Conservation (phyloP, 2,113 vertebrate species). For the Heterocephalus glaber region DNA sequence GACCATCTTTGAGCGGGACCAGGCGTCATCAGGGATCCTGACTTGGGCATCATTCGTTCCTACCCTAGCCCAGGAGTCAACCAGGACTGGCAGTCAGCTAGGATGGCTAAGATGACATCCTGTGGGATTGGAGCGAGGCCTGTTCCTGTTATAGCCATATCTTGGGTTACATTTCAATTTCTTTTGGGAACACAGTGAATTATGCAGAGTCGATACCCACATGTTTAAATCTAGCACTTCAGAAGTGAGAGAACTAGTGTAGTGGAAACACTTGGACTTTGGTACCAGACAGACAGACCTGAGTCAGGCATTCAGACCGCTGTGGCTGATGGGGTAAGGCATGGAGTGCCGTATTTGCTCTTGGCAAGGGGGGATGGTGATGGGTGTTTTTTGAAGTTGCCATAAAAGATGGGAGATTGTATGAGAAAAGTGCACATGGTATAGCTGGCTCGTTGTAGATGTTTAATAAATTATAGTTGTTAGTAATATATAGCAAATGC, state of each 20-base stretch:
- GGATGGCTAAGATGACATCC: not conserved
- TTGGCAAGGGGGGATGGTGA: not conserved
- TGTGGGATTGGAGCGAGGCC: not conserved
- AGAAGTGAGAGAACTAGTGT: not conserved
- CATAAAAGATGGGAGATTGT: not conserved
- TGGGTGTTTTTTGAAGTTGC: not conserved
- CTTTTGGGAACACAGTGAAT: not conserved
- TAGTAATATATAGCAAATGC: not conserved
- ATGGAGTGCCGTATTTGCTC: not conserved
- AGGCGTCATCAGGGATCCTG: not conserved
- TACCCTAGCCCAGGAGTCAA: not conserved
- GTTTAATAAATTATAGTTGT: not conserved
- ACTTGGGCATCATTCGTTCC: not conserved
- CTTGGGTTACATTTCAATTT: not conserved
- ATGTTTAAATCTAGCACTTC: not conserved
- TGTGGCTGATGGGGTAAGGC: rapidly evolving
- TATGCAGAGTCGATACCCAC: not conserved
- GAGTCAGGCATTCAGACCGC: not conserved
- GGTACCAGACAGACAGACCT: rapidly evolving
- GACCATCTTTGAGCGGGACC: not conserved
- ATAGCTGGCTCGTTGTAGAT: not conserved
- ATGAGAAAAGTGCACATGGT: not conserved
- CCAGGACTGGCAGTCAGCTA: rapidly evolving
- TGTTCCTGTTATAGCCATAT: not conserved
- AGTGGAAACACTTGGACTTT: not conserved